phyloP scores from a whole-genome alignment of 2,113 vertebrate genomes.

The Oncorhynchus mykiss region DNA sequence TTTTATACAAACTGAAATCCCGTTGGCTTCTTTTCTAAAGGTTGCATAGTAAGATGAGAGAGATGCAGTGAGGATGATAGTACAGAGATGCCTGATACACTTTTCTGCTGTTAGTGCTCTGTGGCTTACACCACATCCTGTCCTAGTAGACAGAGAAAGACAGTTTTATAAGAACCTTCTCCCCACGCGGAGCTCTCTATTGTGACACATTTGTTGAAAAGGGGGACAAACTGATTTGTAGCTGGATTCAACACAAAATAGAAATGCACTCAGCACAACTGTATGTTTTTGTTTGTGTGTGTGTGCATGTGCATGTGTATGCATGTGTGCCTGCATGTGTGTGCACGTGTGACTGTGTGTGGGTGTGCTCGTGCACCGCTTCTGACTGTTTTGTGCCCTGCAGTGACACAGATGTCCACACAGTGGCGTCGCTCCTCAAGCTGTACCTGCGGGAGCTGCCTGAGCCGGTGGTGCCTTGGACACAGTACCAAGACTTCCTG shows the following conservation, averaged over 20 bases:
- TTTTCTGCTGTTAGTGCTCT: slow-evolving; percentile 38
- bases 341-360: background rate
- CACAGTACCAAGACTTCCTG: slow-evolving; percentile 91
- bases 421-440: slow-evolving; percentile 94
- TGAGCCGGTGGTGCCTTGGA: slow-evolving; percentile 89
- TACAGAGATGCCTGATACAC: slow-evolving; percentile 30
- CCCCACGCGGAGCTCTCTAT: background rate
- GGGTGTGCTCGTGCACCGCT: background rate
- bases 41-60: slow-evolving; percentile 26
- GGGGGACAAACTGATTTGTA: background rate
- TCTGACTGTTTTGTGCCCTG: background rate
- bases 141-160: slow-evolving; percentile 46
- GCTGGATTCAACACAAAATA: no score
- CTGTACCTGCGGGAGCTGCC: slow-evolving; percentile 95
- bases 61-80: slow-evolving; percentile 22
- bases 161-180: slow-evolving; percentile 12
- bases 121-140: slow-evolving; percentile 72
- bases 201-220: background rate
- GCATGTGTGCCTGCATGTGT: background rate
- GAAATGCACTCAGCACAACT: no score
- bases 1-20: no score
- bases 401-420: slow-evolving; percentile 99
- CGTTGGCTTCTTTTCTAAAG: no score
- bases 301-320: background rate
- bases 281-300: background rate